A percentile compares a stretch with the other conserved stretches of the same genome.
Evolutionary conservation across 2,888 invertebrate genomes (phyloP).

Genomic region (Pardosa pseudoannulata): DNA sequence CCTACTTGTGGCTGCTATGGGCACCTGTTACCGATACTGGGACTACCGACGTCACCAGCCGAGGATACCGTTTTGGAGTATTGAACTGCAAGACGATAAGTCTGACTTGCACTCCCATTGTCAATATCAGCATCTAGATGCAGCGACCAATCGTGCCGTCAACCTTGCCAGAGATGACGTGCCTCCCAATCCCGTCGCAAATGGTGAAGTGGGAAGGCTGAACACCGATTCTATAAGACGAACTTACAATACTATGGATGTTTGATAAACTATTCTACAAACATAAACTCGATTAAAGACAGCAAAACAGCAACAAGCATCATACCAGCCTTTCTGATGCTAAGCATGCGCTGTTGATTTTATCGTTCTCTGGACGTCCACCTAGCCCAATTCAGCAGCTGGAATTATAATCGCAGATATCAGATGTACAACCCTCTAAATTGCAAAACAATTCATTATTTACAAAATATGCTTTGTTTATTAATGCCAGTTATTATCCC

Average conservation of each 20-base stretch:
- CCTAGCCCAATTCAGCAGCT: no score
- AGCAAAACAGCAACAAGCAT: background rate
- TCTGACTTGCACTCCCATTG: slow-evolving; percentile 65
- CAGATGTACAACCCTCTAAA: no score
- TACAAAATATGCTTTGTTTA: no score
- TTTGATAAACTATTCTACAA: slow-evolving; percentile 15
- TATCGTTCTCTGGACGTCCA: background rate
- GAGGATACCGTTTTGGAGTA: slow-evolving; percentile 70
- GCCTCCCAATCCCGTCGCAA: background rate
- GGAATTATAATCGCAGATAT: no score
- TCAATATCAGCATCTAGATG: slow-evolving; percentile 68
- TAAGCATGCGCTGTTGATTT: background rate
- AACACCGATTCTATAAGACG: slow-evolving; percentile 42
- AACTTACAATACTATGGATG: slow-evolving; percentile 69
- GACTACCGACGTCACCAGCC: slow-evolving; percentile 61
- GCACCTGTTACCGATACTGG: slow-evolving; percentile 73
- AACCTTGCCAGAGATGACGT: background rate
- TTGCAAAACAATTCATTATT: no score
- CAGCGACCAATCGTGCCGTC: slow-evolving; percentile 40
- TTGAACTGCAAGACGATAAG: slow-evolving; percentile 67
- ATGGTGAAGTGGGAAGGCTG: slow-evolving; percentile 43
- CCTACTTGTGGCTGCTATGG: slow-evolving; percentile 70
- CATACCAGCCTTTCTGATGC: background rate
- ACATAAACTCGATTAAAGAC: background rate
- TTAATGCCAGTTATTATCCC: background rate